Evolutionary conservation across 53 echinoderm and acorn worm genomes (phyloP), one percentile per base, ranked within the genome.

Genomic region (Mesocentrotus franciscanus): DNA sequence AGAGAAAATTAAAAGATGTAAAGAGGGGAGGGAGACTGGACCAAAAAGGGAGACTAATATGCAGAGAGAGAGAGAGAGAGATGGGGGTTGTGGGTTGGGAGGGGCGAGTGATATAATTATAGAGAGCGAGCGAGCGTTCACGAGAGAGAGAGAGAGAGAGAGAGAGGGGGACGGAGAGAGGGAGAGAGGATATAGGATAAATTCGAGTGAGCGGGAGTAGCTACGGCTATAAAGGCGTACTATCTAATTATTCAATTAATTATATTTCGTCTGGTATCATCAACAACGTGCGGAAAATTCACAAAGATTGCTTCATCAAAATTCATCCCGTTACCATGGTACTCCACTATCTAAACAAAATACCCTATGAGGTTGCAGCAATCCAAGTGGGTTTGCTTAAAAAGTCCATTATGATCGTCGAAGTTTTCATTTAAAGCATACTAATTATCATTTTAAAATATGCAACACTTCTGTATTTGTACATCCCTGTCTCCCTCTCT

Each of bases 191-290:
- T 10, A 29, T 7, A 35, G 58, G 1, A 87, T 56, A 11, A 57
- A 20, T 34, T 87, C n/a, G 56, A 58, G 29, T 75, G 27, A 75
- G n/a, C 30, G 75, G 22, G 30, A 75, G 75, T 75, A 75, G 22
- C 11, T 34, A 22, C n/a, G 57, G 57, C 56, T 42, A 42, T 20
- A 49, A 42, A 20, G 0, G 84, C 55, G 9, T 84, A 9, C 49
- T 42, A 8, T 84, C 49, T 84, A 87, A 87, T 87, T 58, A 87
- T 56, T 87, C 87, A 58, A 58, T 87, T 58, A 87, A 58, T 87
- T 87, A 57, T 75, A 75, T 87, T 58, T 29, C 27, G 56, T 87
- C 87, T 87, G 58, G 87, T 57, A 57, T 87, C 56, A 87, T 59
- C 27, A 58, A 58, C 81, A 58, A 58, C 57, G 87, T n/a, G 58